These are phyloP conservation scores for Cyprichromis sp. DNA, from an alignment of 2,113 vertebrate species.

Conservation along the genomic window DNA sequence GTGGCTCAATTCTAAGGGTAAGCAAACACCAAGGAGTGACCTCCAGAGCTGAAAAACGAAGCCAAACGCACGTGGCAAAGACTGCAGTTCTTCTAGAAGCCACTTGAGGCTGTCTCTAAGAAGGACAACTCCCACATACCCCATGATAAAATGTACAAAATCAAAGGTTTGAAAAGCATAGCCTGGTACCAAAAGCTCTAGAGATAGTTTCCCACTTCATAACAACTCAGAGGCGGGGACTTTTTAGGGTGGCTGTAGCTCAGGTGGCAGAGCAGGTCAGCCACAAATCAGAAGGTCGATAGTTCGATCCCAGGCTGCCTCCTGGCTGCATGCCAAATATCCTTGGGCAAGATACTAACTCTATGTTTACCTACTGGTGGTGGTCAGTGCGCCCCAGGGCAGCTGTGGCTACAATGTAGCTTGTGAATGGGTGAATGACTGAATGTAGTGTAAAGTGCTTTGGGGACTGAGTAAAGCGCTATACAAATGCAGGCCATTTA, in stretches of 20 bases:
- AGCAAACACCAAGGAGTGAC: neutral
- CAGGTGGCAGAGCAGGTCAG: no score
- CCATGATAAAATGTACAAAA: neutral
- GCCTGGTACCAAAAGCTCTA: neutral
- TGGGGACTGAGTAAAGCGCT: no score
- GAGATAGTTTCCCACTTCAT: neutral
- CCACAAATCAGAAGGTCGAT: no score
- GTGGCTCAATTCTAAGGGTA: neutral
- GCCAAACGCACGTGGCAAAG: neutral
- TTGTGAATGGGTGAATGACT: no score
- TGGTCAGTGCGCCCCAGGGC: no score
- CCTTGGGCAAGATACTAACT: no score
- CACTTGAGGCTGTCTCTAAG: neutral
- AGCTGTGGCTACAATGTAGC: no score
- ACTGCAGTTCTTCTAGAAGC: neutral
- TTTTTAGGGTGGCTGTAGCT: neutral
- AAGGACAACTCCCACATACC: neutral
- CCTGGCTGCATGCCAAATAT: no score
- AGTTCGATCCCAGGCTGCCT: no score
- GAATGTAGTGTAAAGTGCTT: no score
- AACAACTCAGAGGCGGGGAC: neutral
- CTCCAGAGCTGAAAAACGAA: neutral
- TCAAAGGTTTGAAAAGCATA: neutral
- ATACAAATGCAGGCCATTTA: no score
- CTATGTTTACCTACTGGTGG: no score